Percentiles rank a stretch among this genome's conserved stretches.
These are phyloP conservation scores for Drosophila yooni DNA, from an alignment of 2,888 invertebrate species.

Conservation along the genomic window DNA sequence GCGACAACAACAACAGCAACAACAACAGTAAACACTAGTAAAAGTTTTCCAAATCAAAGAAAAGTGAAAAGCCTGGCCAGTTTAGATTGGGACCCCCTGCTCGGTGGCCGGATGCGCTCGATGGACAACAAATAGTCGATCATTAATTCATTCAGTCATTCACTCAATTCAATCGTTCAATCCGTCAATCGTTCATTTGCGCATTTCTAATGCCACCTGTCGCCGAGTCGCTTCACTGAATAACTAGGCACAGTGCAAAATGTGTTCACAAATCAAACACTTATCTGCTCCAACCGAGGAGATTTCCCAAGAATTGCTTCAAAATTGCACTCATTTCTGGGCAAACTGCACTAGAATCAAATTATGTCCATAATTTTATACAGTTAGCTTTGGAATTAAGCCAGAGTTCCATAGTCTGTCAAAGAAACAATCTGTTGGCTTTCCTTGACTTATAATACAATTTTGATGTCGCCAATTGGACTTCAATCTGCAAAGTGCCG, in stretches of 20 bases:
- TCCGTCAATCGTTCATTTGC: conserved; percentile 56
- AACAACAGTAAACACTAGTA: conserved; percentile 38
- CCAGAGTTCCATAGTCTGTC: not conserved
- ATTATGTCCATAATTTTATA: not conserved
- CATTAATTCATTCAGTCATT: conserved; percentile 40
- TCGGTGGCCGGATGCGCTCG: conserved; percentile 34
- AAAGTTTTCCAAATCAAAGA: conserved; percentile 74
- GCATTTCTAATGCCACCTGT: conserved; percentile 49
- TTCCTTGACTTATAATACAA: not conserved
- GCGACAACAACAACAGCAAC: conserved; percentile 19
- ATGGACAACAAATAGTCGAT: conserved; percentile 45
- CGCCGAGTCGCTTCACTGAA: conserved; percentile 42
- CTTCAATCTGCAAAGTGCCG: not conserved
- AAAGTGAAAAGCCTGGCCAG: conserved; percentile 68
- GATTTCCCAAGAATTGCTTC: conserved; percentile 1
- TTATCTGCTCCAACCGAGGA: not conserved
- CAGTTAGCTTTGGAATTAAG: not conserved
- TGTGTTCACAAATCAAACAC: not conserved
- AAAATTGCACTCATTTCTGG: not conserved
- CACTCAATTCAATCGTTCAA: conserved; percentile 35
- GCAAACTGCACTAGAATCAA: not conserved
- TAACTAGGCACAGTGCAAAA: conserved; percentile 33
- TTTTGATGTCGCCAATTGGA: not conserved
- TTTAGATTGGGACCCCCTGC: conserved; percentile 47
- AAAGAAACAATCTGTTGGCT: not conserved